A percentile compares a stretch with the other conserved stretches of the same genome.
Conservation (phyloP, 1,140 invertebrate species). For the Papilio aristodemus region DNA sequence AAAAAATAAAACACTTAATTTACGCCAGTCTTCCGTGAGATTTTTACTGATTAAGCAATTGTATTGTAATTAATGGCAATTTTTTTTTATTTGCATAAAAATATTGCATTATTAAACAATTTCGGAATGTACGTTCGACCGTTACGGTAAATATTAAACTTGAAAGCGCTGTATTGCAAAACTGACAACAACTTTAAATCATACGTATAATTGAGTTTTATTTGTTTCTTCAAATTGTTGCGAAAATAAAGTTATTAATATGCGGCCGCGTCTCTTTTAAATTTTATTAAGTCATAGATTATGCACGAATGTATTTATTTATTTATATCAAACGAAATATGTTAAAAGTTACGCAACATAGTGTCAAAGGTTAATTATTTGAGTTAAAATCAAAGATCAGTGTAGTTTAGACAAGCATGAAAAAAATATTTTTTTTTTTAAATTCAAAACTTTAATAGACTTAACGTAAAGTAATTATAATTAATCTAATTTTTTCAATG, state of each 20-base stretch:
- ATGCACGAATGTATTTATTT: constrained; percentile 15
- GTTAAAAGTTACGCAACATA: background rate
- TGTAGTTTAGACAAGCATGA: no score
- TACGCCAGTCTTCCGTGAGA: no score
- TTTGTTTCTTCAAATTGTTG: background rate
- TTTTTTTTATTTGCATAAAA: background rate
- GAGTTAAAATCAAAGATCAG: background rate
- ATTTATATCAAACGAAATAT: constrained; percentile 6
- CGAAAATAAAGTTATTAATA: constrained; percentile 14
- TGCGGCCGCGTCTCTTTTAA: background rate
- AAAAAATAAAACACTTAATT: no score
- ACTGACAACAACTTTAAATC: constrained; percentile 20
- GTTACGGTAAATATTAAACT: constrained; percentile 5
- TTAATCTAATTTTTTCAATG: no score
- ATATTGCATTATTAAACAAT: background rate
- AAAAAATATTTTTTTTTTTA: no score
- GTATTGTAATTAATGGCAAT: background rate
- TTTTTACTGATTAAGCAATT: background rate
- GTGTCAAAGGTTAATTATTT: background rate
- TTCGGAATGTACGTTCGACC: background rate
- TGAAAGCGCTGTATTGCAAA: background rate
- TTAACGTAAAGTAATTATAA: no score
- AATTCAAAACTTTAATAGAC: no score
- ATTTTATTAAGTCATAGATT: constrained; percentile 17
- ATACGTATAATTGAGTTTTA: constrained; percentile 13